Base-by-base conservation (phyloP, 2,113 vertebrate species). In the Rhinoptilus africanus region DNA sequence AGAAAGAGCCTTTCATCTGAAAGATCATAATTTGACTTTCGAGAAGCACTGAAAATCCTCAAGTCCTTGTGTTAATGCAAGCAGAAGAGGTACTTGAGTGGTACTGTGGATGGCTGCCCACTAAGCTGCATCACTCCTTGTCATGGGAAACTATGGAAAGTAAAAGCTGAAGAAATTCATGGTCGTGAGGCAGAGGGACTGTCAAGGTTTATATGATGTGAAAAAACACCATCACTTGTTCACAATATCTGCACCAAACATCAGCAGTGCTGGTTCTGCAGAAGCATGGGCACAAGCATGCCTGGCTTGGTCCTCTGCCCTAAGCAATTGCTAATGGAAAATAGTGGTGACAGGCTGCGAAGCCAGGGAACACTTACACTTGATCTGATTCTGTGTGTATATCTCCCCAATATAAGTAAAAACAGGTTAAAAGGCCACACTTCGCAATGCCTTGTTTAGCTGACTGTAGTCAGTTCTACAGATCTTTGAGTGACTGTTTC, bases 211-310 rank as follows among this genome's bases (percentile, higher is more conserved):
- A 56, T 37, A 21, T 0, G 2, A 50, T 51, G 18, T 12, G 78
- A 37, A 72, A 50, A 27, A 0, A 0, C 14, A 35, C 1, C 8
- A 12, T 24, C 3, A 3, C 13, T 62, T 77, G 8, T 88, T 53
- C 35, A 48, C 67, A 35, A 68, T 16, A 6, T 45, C 59, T 59
- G 19, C 32, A 81, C 19, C 9, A 22, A 56, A 26, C 14, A 32
- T 5, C 28, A 14, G 35, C 0, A 1, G 5, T 51, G 7, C 5
- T 19, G 53, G 39, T 39, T 88, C 23, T 30, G 45, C 28, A 79
- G 39, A 68, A 23, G 10, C 14, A 24, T 8, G 13, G 34, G 6
- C 14, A 35, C 22, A 59, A 12, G 21, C 21, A 7, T 37, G 30
- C 13, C 19, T 78, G 59, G 17, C 35, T 67, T 27, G 17, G 20